These are phyloP conservation scores for Megalurothrips usitatus DNA, from an alignment of 2,888 invertebrate genomes.

Conservation along the genomic window DNA sequence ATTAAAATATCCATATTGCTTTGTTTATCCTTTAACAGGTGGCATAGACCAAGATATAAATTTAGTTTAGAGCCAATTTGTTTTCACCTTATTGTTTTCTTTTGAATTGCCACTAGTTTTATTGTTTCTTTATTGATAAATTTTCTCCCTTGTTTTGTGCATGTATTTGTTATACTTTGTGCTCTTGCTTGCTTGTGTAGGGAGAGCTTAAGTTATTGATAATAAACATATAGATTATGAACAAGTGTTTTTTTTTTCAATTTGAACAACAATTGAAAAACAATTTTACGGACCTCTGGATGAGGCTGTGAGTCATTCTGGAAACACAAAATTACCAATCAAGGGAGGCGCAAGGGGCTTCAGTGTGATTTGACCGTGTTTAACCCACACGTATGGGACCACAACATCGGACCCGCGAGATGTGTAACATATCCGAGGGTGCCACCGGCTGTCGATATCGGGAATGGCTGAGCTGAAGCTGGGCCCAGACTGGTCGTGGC, in stretches of 20 bases:
- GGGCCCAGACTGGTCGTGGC: too few relatives aligned
- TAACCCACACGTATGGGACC: too few relatives aligned
- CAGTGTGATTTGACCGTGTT: too few relatives aligned
- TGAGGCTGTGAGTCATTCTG: too few relatives aligned
- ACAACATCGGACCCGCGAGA: too few relatives aligned
- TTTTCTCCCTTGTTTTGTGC: neutral
- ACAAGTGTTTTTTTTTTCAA: neutral
- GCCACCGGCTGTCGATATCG: too few relatives aligned
- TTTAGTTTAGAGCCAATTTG: neutral
- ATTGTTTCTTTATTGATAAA: neutral
- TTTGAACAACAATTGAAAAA: too few relatives aligned
- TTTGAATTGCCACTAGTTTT: neutral
- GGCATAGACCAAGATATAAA: neutral
- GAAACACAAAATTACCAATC: too few relatives aligned
- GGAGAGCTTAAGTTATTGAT: slow-evolving; percentile 15
- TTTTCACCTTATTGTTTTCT: neutral
- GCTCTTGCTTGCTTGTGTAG: slow-evolving; percentile 15
- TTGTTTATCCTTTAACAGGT: neutral
- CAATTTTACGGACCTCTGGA: too few relatives aligned
- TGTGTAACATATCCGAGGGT: too few relatives aligned
- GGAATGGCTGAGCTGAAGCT: too few relatives aligned
- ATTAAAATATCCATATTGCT: neutral
- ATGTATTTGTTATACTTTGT: neutral
- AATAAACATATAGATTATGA: neutral
- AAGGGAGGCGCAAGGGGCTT: too few relatives aligned